Base-by-base conservation (phyloP, 1,140 invertebrate species). In the Drosophila bocqueti region DNA sequence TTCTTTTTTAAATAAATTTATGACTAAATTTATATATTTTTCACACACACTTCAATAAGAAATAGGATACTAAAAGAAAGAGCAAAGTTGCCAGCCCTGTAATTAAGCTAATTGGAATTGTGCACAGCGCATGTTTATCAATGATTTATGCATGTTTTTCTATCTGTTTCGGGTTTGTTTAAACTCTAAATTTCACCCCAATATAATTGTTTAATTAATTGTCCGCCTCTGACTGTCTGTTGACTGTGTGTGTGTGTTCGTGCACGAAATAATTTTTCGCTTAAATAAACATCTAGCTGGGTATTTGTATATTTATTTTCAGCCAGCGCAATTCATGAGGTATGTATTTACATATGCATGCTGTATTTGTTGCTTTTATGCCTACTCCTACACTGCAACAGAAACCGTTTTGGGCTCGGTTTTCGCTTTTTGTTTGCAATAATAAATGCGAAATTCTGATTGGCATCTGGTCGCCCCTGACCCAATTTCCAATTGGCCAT, bases 131-230 rank as follows among this genome's bases (percentile, higher is more conserved):
- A 74, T 80, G 71, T 68, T 79, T 50, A 79, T 62, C 49, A 38
- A 57, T 78, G 75, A 61, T 73, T 78, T 79, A 73, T 69, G 42
- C 76, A 59, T 63, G 73, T 45, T 60, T 46, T 57, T 76, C 64
- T 65, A 43, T 46, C 40, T 42, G 29, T 36, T 29, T 49, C 29
- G 16, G 16, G 18, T 66, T 72, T 58, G 43, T 71, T 72, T 71
- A 49, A 59, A 50, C n/a, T 36, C 47, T 50, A 43, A 50, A 38
- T 62, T 82, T 49, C 36, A 66, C 29, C 65, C 57, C 36, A 57
- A 59, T 78, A 69, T 89, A 89, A 89, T 83, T 81, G 78, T 81
- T 87, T 75, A 78, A 87, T 83, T 83, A 74, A 83, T 79, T 69
- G 62, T 55, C 26, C 47, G 34, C 50, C 36, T 58, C 45, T 54